A percentile compares a stretch with the other conserved stretches of the same genome.
Conservation (phyloP, 30 jellyfish, hydroid and myxozoan species). For the Chironex yamaguchii region DNA sequence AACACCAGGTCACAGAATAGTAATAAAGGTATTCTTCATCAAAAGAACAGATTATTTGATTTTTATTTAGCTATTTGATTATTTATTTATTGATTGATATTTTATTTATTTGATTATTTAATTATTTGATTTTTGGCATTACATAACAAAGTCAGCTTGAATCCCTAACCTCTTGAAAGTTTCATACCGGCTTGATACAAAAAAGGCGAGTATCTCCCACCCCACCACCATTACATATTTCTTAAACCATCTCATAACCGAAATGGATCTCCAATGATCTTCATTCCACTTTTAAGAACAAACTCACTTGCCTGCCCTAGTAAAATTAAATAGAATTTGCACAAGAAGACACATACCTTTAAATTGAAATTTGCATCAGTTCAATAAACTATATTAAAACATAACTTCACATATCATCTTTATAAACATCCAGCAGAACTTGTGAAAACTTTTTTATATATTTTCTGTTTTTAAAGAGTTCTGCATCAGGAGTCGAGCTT, state of each 20-base stretch:
- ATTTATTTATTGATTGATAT: too few relatives aligned
- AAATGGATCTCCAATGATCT: too few relatives aligned
- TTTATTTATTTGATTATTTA: background rate
- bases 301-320: too few relatives aligned
- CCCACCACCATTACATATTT: background rate
- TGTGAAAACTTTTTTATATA: slow-evolving; percentile 11
- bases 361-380: too few relatives aligned
- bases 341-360: too few relatives aligned
- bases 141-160: background rate
- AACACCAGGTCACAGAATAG: too few relatives aligned
- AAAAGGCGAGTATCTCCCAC: background rate
- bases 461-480: slow-evolving; percentile 5
- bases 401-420: background rate
- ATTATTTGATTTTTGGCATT: background rate
- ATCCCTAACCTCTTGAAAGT: background rate
- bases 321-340: too few relatives aligned
- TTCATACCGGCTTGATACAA: background rate
- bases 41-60: too few relatives aligned
- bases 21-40: too few relatives aligned
- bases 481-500: slow-evolving; percentile 15
- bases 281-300: too few relatives aligned
- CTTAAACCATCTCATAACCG: background rate
- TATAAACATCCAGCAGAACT: slow-evolving; percentile 20
- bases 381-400: background rate
- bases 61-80: too few relatives aligned